phyloP scores from a whole-genome alignment of 2,888 invertebrate genomes.

The Kryphioiulus occultus region DNA sequence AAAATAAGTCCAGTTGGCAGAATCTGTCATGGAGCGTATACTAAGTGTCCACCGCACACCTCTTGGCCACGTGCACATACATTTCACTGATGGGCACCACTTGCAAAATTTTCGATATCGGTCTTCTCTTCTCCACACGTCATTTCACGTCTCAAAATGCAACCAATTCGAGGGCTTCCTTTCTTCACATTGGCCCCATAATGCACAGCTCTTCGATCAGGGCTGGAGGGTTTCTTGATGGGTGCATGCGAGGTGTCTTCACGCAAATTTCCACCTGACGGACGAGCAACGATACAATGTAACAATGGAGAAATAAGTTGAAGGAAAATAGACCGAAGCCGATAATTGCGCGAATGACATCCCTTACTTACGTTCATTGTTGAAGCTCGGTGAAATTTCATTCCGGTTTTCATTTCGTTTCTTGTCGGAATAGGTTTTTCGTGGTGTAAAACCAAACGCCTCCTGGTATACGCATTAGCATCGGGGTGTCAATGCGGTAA shows the following conservation, averaged over 20 bases:
- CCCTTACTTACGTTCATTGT: neutral
- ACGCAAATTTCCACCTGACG: neutral
- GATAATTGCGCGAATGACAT: neutral
- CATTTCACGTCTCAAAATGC: slow-evolving; percentile 13
- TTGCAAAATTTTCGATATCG: neutral
- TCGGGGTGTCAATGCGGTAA: slow-evolving; percentile 42
- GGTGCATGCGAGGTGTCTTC: neutral
- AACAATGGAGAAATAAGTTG: neutral
- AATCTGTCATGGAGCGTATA: neutral
- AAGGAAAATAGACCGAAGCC: slow-evolving; percentile 10
- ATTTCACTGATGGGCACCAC: neutral
- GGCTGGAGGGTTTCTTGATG: neutral
- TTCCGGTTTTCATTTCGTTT: slow-evolving; percentile 41
- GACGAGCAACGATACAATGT: neutral
- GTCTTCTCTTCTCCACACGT: neutral
- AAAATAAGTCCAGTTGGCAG: neutral
- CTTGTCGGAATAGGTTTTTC: neutral
- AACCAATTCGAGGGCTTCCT: slow-evolving; percentile 33
- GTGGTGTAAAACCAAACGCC: slow-evolving; percentile 14
- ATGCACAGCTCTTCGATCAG: neutral
- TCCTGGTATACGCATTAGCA: slow-evolving; percentile 44
- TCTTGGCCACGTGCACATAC: neutral
- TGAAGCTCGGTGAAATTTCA: slow-evolving; percentile 20
- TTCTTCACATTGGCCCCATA: neutral
- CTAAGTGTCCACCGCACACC: neutral